These are phyloP conservation scores for Tenebrosternarchus preto DNA, from an alignment of 2,113 vertebrate genomes.

Conservation along the genomic window DNA sequence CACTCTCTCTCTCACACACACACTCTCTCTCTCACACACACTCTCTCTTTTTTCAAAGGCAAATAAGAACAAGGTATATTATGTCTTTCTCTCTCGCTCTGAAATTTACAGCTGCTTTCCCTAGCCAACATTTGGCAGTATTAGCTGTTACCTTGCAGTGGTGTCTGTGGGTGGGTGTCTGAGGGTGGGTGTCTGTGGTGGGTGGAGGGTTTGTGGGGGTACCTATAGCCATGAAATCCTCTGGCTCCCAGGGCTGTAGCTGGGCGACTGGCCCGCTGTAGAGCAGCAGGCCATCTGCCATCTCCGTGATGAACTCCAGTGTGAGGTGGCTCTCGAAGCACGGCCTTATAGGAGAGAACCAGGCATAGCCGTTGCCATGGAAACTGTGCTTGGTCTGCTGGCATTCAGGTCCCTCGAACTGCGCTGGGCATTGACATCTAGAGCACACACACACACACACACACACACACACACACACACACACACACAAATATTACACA, in stretches of 20 bases:
- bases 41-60: slow-evolving; percentile 38
- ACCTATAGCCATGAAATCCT: slow-evolving; percentile 90
- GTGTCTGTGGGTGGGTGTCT: too few relatives aligned
- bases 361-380: slow-evolving; percentile 87
- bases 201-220: slow-evolving; percentile 45
- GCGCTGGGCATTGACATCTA: slow-evolving; percentile 84
- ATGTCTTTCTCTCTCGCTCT: not conserved
- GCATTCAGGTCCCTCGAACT: slow-evolving; percentile 85
- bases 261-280: slow-evolving; percentile 84
- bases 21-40: slow-evolving; percentile 48
- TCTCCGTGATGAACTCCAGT: slow-evolving; percentile 86
- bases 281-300: slow-evolving; percentile 81
- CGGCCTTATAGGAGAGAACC: slow-evolving; percentile 85
- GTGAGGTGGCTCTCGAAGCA: slow-evolving; percentile 85
- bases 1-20: slow-evolving; percentile 42
- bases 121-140: too few relatives aligned
- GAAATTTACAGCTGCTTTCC: not conserved
- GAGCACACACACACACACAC: slow-evolving; percentile 21
- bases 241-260: slow-evolving; percentile 76
- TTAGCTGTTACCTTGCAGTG: too few relatives aligned
- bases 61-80: slow-evolving; percentile 24
- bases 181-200: not conserved
- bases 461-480: slow-evolving; percentile 24
- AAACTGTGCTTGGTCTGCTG: slow-evolving; percentile 90
- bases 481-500: slow-evolving; percentile 46